Evolutionary conservation across 2,113 vertebrate genomes (phyloP).

Genomic region (Callorhinus ursinus): DNA sequence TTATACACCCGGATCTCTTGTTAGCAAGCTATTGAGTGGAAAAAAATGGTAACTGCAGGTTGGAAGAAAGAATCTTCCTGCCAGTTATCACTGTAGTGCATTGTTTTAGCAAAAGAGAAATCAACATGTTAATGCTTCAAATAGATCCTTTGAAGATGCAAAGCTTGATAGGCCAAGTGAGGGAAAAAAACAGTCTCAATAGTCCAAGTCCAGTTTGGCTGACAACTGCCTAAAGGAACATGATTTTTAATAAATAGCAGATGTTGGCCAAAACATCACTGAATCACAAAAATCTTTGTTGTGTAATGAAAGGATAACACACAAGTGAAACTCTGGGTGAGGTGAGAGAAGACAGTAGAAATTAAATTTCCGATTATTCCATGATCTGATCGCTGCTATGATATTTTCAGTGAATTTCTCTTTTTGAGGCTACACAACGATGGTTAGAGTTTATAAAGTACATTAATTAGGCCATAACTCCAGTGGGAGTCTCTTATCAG

Average conservation of each 20-base stretch:
- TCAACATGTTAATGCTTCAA: constrained; percentile 29
- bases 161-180: background rate
- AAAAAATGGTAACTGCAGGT: background rate
- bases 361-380: background rate
- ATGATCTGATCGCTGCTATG: background rate
- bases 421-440: background rate
- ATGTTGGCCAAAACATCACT: constrained; percentile 49
- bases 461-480: constrained; percentile 62
- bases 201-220: constrained; percentile 44
- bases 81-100: background rate
- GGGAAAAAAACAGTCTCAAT: constrained; percentile 48
- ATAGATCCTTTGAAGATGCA: constrained; percentile 59
- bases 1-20: background rate
- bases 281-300: constrained; percentile 22
- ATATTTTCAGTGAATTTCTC: background rate
- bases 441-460: constrained; percentile 15
- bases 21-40: background rate
- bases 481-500: constrained; percentile 57
- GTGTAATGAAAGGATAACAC: background rate
- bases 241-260: constrained; percentile 55
- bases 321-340: background rate
- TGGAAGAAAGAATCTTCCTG: background rate
- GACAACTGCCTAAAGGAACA: constrained; percentile 23
- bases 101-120: constrained; percentile 61
- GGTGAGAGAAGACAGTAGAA: background rate